phyloP scores from a whole-genome alignment of 2,797 vertebrate species.

The Micrastur ruficollis region DNA sequence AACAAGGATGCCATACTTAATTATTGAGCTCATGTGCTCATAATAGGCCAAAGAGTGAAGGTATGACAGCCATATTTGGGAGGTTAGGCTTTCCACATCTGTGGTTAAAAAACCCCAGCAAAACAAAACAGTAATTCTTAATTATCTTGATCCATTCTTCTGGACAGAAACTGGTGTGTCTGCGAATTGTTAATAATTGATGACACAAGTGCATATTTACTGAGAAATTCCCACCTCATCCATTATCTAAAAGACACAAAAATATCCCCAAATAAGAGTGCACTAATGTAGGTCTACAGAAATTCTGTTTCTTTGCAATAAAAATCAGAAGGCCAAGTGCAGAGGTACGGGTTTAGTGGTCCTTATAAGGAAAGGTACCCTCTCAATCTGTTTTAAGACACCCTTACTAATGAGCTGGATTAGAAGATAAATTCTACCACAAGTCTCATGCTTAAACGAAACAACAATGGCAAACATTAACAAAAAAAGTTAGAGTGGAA shows the following conservation, averaged over 20 bases:
- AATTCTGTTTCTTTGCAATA: neutral
- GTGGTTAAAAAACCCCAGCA: neutral
- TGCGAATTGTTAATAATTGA: neutral
- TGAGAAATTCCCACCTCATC: slow-evolving; percentile 10
- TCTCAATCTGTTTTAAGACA: neutral
- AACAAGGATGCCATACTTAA: neutral
- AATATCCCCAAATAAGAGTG: neutral
- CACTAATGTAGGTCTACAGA: neutral
- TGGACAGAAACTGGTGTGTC: neutral
- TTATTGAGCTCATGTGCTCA: neutral
- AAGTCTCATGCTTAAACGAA: neutral
- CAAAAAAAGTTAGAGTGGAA: neutral
- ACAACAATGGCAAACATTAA: neutral
- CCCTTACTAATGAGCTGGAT: neutral
- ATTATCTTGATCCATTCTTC: neutral
- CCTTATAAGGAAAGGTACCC: neutral
- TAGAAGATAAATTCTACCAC: neutral
- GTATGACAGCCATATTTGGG: neutral
- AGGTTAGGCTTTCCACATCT: neutral
- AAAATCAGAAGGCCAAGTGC: neutral
- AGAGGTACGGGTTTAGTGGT: neutral
- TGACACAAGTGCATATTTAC: neutral
- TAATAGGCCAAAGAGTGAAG: neutral
- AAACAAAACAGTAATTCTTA: too few species aligned
- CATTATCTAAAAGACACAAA: slow-evolving; percentile 1